Conservation (phyloP, 2,797 vertebrate genomes). For the Myotis findleyi region DNA sequence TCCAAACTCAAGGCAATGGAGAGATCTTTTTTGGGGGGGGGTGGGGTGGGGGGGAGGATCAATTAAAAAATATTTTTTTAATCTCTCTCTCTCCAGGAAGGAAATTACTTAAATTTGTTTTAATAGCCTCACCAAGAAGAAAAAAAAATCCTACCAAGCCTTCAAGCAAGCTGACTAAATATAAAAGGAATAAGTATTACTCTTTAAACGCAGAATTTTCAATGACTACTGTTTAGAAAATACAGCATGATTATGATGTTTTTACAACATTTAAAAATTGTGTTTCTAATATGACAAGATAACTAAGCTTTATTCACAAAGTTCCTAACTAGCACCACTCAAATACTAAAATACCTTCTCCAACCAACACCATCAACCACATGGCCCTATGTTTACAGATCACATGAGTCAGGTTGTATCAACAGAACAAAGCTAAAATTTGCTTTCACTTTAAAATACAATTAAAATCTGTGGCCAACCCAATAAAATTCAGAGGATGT, state of each 20-base stretch:
- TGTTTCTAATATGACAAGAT: constrained; percentile 24
- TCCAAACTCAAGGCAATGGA: constrained; percentile 1
- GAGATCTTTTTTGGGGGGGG: not conserved
- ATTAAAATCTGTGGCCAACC: constrained; percentile 58
- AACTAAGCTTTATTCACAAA: constrained; percentile 35
- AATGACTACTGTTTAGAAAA: not conserved
- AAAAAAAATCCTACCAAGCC: not conserved
- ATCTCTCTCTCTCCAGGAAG: constrained; percentile 2
- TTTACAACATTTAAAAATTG: not conserved
- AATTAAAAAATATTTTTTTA: not conserved
- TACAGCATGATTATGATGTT: not conserved
- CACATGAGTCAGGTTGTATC: not conserved
- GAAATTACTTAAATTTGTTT: constrained; percentile 52
- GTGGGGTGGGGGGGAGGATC: rapidly evolving
- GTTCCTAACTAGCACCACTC: not conserved
- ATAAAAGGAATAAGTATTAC: not conserved
- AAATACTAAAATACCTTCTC: constrained; percentile 55
- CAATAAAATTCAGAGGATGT: constrained; percentile 48
- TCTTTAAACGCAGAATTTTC: not conserved
- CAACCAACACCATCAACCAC: constrained; percentile 30
- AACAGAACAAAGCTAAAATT: constrained; percentile 29
- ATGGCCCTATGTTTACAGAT: constrained; percentile 28
- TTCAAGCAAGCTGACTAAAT: constrained; percentile 30
- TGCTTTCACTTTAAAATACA: constrained; percentile 59
- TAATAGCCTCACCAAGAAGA: constrained; percentile 43